Base-by-base conservation (phyloP, 1,140 invertebrate species). In the Drosophila athabasca region DNA sequence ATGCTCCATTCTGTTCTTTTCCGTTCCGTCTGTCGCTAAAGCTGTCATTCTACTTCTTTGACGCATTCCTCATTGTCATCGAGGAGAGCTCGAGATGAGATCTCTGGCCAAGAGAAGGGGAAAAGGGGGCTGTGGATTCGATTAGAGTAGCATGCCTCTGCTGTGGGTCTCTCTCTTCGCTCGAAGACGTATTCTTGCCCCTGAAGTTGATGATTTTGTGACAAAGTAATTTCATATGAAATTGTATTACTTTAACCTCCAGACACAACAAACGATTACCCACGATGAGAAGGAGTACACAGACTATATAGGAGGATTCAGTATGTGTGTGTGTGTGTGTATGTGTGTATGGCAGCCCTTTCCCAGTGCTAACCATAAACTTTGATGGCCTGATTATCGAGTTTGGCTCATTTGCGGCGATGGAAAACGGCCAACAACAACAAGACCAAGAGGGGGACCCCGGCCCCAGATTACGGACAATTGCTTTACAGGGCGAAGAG, bases 371-470 rank as follows among this genome's bases (percentile, higher is more conserved):
- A 66, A 48, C 71, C 76, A 84, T 84, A 68, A 87, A 81, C 82
- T 77, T 81, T 87, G 64, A 87, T 78, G 65, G 78, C 64, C 82
- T 61, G 82, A 81, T 84, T 84, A 84, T 77, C 82, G 77, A 84
- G 77, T 74, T 84, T 81, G 58, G 62, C 73, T 73, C 76, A 76
- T 79, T 83, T 84, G 81, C 31, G 76, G 76, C 62, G 58, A 44
- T 52, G 46, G 29, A 71, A 71, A 60, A 9, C 17, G 65, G 31
- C 35, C 35, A 39, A 39, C 11, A 39, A 39, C 35, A 39, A 31
- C 8, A 29, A 39, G 35, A 17, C 50, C 51, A 43, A 31, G 29
- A 31, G 41, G 5, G 22, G n/a, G 53, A 17, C 43, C 44, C 50
- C 0, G 22, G 31, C 26, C 19, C 11, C 29, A 46, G 58, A 70